These are phyloP conservation scores for Crocidura indochinensis DNA, from an alignment of 2,797 vertebrate species.

Conservation along the genomic window DNA sequence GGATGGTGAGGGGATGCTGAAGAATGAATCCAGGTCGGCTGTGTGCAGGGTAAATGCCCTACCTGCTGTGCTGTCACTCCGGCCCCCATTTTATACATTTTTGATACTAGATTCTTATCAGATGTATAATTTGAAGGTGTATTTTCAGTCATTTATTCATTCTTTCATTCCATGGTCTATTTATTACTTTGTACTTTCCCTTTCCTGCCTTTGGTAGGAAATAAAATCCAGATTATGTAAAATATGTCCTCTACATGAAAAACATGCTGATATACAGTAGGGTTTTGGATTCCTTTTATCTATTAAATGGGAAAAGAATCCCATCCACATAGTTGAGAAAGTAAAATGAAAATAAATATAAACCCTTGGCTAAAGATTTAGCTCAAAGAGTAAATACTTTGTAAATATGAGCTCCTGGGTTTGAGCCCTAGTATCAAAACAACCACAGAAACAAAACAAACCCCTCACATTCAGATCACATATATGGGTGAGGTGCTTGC, in stretches of 20 bases:
- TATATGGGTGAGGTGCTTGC: too few species aligned
- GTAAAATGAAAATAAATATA: conserved; percentile 35
- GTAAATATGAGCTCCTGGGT: too few species aligned
- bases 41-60: too few species aligned
- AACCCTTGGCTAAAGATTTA: background rate
- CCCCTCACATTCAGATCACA: too few species aligned
- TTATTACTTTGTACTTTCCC: background rate
- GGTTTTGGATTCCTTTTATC: conserved; percentile 2
- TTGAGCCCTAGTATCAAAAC: too few species aligned
- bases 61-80: too few species aligned
- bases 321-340: conserved; percentile 8
- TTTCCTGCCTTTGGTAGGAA: background rate
- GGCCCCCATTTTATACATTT: conserved; percentile 24
- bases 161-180: background rate
- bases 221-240: background rate
- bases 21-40: too few species aligned
- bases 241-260: background rate
- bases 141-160: conserved; percentile 28
- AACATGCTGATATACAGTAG: background rate
- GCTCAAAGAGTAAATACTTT: too few species aligned
- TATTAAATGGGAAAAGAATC: conserved; percentile 12
- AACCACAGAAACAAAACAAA: too few species aligned
- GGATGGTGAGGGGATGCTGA: too few species aligned
- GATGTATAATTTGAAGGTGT: conserved; percentile 15
- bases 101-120: background rate